Evolutionary conservation across 2,888 invertebrate genomes (phyloP).

Genomic region (Operophtera brumata): DNA sequence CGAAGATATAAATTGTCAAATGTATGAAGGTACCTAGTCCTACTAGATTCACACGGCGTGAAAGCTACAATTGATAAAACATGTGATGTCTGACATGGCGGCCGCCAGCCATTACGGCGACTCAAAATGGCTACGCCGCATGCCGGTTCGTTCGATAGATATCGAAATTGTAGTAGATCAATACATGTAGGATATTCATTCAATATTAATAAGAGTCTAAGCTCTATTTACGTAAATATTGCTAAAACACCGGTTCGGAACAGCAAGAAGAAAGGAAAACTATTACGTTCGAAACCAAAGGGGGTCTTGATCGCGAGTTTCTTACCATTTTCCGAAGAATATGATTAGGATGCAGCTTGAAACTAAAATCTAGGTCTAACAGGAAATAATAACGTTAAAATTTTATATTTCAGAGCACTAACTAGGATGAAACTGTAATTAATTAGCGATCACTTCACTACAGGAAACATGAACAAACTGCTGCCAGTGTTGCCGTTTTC

Average conservation of each 20-base stretch:
- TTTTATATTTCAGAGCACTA: not conserved
- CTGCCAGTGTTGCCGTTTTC: too few relatives aligned
- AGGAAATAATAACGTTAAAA: not conserved
- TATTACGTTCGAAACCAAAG: not conserved
- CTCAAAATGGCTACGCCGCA: constrained; percentile 72
- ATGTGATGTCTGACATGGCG: constrained; percentile 66
- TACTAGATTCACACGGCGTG: constrained; percentile 1
- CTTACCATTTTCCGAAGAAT: constrained; percentile 40
- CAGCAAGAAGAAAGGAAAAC: constrained; percentile 3
- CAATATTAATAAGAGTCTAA: not conserved
- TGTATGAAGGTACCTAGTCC: not conserved
- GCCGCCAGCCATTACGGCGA: constrained; percentile 55
- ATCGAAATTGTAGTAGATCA: not conserved
- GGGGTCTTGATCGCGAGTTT: not conserved
- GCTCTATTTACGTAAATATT: not conserved
- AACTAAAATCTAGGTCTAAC: constrained; percentile 1
- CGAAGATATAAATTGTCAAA: not conserved
- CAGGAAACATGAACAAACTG: not conserved
- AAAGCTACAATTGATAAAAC: constrained; percentile 30
- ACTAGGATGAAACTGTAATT: not conserved
- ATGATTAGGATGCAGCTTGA: constrained; percentile 34
- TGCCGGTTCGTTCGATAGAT: constrained; percentile 43
- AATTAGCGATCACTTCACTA: not conserved
- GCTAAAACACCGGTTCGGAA: not conserved
- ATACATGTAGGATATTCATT: not conserved